These are phyloP conservation scores for Pogonognathellus flavescens DNA, from an alignment of 1,140 invertebrate genomes.

Conservation along the genomic window DNA sequence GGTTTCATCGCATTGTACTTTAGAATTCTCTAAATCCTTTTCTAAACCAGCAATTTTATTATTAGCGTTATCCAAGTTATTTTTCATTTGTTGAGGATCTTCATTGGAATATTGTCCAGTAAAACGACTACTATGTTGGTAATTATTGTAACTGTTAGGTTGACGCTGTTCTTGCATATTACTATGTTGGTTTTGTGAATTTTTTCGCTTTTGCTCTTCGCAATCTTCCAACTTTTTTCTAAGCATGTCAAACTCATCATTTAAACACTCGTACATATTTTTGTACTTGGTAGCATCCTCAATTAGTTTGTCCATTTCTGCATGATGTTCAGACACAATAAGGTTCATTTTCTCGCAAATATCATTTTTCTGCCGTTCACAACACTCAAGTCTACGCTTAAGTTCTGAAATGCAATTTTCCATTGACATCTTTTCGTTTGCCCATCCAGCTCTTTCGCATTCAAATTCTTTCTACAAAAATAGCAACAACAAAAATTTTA, in stretches of 20 bases:
- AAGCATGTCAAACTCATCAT: neutral
- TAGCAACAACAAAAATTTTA: no score
- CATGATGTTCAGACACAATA: constrained; percentile 59
- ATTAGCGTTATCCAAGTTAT: neutral
- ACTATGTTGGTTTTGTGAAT: neutral
- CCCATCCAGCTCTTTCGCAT: neutral
- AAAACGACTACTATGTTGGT: neutral
- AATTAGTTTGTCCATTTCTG: constrained; percentile 59
- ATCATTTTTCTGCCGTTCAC: constrained; percentile 55
- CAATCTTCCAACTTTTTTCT: constrained; percentile 25
- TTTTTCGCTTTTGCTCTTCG: constrained; percentile 32
- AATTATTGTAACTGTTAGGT: neutral
- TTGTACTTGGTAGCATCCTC: constrained; percentile 52
- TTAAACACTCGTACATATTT: constrained; percentile 42
- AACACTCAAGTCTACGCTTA: constrained; percentile 26
- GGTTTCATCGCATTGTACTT: neutral
- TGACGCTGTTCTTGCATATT: neutral
- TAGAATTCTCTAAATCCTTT: neutral
- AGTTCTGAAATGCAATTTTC: constrained; percentile 43
- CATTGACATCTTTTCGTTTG: constrained; percentile 6
- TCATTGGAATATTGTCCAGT: neutral
- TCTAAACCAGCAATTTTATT: neutral
- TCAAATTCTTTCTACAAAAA: constrained; percentile 55
- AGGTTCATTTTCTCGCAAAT: constrained; percentile 59
- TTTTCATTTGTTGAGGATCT: neutral